These are phyloP conservation scores for Canis aureus DNA, from an alignment of 2,113 vertebrate species.

Conservation along the genomic window DNA sequence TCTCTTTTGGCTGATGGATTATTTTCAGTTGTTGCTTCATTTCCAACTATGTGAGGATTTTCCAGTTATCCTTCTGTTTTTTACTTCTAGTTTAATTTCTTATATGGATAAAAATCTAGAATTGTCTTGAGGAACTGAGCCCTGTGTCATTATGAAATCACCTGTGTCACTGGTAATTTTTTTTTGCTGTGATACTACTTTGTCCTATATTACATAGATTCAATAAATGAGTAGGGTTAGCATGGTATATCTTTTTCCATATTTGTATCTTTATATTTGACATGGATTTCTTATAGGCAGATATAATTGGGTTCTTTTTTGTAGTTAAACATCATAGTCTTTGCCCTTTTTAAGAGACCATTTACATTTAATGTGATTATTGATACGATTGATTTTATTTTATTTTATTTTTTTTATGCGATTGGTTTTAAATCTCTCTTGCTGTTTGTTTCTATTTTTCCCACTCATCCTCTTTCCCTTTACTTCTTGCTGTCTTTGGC, in stretches of 20 bases:
- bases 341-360: not conserved
- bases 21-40: not conserved
- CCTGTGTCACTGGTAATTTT: not conserved
- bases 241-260: not conserved
- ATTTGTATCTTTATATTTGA: not conserved
- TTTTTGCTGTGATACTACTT: not conserved
- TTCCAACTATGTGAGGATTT: not conserved
- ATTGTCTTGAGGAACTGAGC: not conserved
- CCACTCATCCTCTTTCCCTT: not conserved
- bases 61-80: not conserved
- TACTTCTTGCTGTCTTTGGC: not conserved
- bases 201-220: not conserved
- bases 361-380: not conserved
- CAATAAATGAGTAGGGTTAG: not conserved
- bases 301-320: constrained; percentile 13
- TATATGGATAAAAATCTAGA: not conserved
- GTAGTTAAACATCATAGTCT: not conserved
- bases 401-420: not conserved
- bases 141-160: not conserved
- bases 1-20: not conserved
- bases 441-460: not conserved
- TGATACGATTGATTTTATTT: not conserved
- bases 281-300: not conserved
- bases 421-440: not conserved
- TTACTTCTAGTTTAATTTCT: not conserved